Evolutionary conservation across 2,113 vertebrate species (phyloP).

Genomic region (Planiliza haematocheilus): DNA sequence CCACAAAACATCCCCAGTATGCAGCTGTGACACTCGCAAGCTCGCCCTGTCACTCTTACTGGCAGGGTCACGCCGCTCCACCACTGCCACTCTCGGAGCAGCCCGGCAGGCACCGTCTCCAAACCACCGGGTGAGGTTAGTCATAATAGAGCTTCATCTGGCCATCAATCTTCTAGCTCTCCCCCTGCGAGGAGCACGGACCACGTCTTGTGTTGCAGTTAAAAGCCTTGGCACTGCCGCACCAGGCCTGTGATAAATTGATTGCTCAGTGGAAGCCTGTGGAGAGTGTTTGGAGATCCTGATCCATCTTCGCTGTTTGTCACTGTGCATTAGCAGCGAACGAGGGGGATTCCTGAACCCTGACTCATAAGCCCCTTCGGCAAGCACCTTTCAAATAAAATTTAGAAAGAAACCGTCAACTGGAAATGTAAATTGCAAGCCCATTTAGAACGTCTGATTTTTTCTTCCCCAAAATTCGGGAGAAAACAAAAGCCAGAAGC

Average conservation of each 20-base stretch:
- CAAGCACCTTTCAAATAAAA: conserved; percentile 67
- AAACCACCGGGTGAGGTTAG: conserved; percentile 64
- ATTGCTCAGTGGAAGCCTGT: conserved; percentile 61
- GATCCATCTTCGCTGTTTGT: conserved; percentile 66
- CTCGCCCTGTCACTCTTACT: conserved; percentile 40
- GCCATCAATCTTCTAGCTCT: conserved; percentile 66
- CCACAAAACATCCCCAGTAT: conserved; percentile 47
- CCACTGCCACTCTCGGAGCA: conserved; percentile 34
- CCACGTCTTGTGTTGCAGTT: conserved; percentile 66
- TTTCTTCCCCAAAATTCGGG: conserved; percentile 40
- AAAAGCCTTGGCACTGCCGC: conserved; percentile 60
- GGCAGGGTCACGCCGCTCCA: conserved; percentile 27
- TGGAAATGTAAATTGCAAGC: conserved; percentile 66
- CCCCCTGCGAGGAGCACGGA: conserved; percentile 55
- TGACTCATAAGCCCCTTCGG: conserved; percentile 64
- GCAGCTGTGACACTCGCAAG: conserved; percentile 45
- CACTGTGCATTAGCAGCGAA: conserved; percentile 67
- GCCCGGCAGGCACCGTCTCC: conserved; percentile 38
- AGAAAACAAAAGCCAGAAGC: conserved; percentile 63
- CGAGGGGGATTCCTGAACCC: conserved; percentile 67
- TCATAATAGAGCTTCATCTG: conserved; percentile 75
- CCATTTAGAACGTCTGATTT: conserved; percentile 50
- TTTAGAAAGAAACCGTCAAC: conserved; percentile 44
- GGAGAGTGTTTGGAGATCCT: conserved; percentile 65
- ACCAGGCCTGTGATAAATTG: conserved; percentile 66